phyloP scores from a whole-genome alignment of 2,797 vertebrate genomes.

The Characodon lateralis region DNA sequence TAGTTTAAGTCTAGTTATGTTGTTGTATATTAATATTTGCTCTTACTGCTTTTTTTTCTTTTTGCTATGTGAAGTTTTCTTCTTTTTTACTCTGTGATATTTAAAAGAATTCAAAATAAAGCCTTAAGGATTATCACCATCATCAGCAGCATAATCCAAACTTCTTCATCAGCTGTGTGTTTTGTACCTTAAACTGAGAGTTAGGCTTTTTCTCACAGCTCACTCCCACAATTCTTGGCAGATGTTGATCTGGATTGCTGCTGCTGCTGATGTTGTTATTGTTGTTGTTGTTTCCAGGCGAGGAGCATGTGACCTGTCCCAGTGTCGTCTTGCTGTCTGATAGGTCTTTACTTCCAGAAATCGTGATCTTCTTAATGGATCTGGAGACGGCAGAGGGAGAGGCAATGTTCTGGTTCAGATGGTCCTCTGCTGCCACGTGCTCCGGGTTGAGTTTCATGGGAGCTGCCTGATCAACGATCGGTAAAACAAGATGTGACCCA shows the following conservation, averaged over 20 bases:
- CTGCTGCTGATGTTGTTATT: conserved; percentile 44
- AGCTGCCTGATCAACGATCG: conserved; percentile 43
- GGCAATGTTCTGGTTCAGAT: conserved; percentile 72
- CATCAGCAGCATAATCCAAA: not conserved
- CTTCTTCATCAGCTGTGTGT: not conserved
- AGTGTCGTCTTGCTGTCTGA: conserved; percentile 30
- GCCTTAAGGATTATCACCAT: not conserved
- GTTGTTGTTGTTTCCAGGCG: conserved; percentile 77
- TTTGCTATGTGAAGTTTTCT: not conserved
- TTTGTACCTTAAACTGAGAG: conserved; percentile 80
- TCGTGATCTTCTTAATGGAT: conserved; percentile 83
- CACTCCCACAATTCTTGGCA: conserved; percentile 78
- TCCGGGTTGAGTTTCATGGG: conserved; percentile 48
- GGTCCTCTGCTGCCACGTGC: conserved; percentile 72
- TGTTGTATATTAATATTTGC: too few species aligned
- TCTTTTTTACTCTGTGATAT: not conserved
- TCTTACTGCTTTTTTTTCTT: too few species aligned
- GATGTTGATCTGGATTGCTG: conserved; percentile 49
- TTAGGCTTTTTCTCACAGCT: conserved; percentile 78
- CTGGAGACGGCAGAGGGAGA: conserved; percentile 70
- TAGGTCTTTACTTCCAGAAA: conserved; percentile 70
- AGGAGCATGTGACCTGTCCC: conserved; percentile 27
- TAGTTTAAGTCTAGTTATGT: too few species aligned
- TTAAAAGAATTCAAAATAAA: not conserved
- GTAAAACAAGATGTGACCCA: conserved; percentile 54